Conservation (phyloP, 2,888 invertebrate species). For the Acanthosoma haemorrhoidale region DNA sequence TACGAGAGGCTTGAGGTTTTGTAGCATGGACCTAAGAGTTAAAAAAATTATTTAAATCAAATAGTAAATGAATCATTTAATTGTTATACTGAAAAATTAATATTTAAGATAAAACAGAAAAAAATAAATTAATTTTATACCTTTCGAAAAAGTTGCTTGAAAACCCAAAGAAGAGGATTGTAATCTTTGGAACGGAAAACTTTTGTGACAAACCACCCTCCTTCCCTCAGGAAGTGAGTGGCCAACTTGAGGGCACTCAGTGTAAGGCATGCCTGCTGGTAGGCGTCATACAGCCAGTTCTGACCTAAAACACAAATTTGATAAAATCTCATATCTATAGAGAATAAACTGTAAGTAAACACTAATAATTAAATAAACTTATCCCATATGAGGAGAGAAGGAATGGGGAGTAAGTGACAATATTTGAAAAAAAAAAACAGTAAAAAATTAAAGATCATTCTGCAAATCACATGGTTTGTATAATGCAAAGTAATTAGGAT, state of each 20-base stretch:
- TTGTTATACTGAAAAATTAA: background rate
- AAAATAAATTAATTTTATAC: constrained; percentile 43
- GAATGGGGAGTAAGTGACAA: too few relatives aligned
- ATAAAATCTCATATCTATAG: too few relatives aligned
- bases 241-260: constrained; percentile 90
- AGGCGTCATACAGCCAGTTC: constrained; percentile 97
- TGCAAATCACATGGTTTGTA: too few relatives aligned
- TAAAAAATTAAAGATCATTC: too few relatives aligned
- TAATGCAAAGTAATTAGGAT: too few relatives aligned
- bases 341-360: too few relatives aligned
- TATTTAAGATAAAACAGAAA: background rate
- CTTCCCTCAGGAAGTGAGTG: constrained; percentile 77
- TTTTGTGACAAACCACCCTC: constrained; percentile 98
- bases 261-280: constrained; percentile 85
- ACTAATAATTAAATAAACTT: too few relatives aligned
- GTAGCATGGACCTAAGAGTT: constrained; percentile 76
- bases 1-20: constrained; percentile 96
- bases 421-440: too few relatives aligned
- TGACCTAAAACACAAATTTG: too few relatives aligned
- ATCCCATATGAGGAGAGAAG: too few relatives aligned
- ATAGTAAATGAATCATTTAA: background rate
- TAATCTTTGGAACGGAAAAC: constrained; percentile 98
- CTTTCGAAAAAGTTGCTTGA: constrained; percentile 93
- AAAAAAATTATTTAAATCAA: background rate
- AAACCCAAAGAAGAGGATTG: constrained; percentile 86